Base-by-base conservation (phyloP, 2,888 invertebrate genomes). In the Clunio marinus region DNA sequence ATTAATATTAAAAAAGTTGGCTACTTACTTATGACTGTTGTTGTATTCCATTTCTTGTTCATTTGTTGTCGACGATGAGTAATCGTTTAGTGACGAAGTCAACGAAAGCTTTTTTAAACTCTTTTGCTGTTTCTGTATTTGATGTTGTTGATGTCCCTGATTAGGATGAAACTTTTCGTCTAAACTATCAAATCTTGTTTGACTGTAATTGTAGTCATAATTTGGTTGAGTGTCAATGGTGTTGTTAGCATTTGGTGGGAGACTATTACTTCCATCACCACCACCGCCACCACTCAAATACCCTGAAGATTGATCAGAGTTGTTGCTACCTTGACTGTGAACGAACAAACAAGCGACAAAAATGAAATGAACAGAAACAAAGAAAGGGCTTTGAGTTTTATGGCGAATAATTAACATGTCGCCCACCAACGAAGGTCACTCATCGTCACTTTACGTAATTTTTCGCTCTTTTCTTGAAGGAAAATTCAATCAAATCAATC, bases 161-260 rank as follows among this genome's bases (percentile, higher is more conserved):
- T 78, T 92, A 91, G 37, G 91, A 91, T 28, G 91, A 91, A 68
- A 91, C 91, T 74, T 91, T 90, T 37, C 88, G 88, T 74, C 88
- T 88, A 35, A 15, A 20, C 24, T 28, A 10, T 67, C 59, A n/a
- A 57, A 15, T 15, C 45, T 51, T 20, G 51, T 28, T 35, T 41
- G 41, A 15, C 58, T 37, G 27, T 27, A 68, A 22, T 68, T 41
- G 41, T 58, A 57, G n/a, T 68, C 58, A 27, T 58, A 57, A 8
- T 58, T 17, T 13, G 13, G 41, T 10, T 57, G 35, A 4, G 41
- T 7, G 0, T 13, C 7, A 10, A 37, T 15, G 8, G 27, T n/a
- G 7, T 22, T 25, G 28, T 10, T 17, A 8, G 58, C 22, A 25
- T 57, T 58, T n/a, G 24, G 8, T 22, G 68, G 68, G 13, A 68